Base-by-base conservation (phyloP, 2,797 vertebrate species). In the Rhodeus uyekii region DNA sequence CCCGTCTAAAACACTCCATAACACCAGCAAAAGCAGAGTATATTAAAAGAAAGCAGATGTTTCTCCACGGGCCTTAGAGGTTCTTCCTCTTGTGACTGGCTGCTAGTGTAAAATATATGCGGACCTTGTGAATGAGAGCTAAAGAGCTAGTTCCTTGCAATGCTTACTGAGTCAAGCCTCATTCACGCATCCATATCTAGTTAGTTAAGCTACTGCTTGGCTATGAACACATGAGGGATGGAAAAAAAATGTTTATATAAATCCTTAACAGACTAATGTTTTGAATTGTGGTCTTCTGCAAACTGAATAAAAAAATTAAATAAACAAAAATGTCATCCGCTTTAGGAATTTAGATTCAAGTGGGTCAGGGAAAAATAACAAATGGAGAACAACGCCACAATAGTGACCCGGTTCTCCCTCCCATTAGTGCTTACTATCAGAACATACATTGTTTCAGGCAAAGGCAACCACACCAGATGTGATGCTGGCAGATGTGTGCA, bases 401-500 rank as follows among this genome's bases (percentile, higher is more conserved):
- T 55, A 39, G 13, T 67, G 61, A 82, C 72, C 61, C 46, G 32
- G 36, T 82, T 82, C 46, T 82, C n/a, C 14, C 34, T 63, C 36
- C 24, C 13, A 1, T 55, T 55, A 65, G 19, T 58, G 48, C 67
- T 65, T 76, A 34, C 32, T 55, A 75, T 75, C 46, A 68, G 72
- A 39, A 68, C 63, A 68, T 73, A 44, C 48, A 76, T 27, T 82
- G 72, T 82, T 82, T 67, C 24, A 39, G 61, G 71, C 72, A 19
- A 81, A 39, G 44, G 24, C 71, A 81, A 55, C 44, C 8, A 1
- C 61, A 42, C 22, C 72, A 82, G 80, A 76, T 82, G 80, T 82
- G 72, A 67, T 6, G 61, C 61, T 76, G 61, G 72, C 80, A 82
- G 80, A 82, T 82, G 80, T 67, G 72, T 55, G 38, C 80, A 46